These are phyloP conservation scores for Thera obeliscata DNA, from an alignment of 2,888 invertebrate genomes.

Conservation along the genomic window DNA sequence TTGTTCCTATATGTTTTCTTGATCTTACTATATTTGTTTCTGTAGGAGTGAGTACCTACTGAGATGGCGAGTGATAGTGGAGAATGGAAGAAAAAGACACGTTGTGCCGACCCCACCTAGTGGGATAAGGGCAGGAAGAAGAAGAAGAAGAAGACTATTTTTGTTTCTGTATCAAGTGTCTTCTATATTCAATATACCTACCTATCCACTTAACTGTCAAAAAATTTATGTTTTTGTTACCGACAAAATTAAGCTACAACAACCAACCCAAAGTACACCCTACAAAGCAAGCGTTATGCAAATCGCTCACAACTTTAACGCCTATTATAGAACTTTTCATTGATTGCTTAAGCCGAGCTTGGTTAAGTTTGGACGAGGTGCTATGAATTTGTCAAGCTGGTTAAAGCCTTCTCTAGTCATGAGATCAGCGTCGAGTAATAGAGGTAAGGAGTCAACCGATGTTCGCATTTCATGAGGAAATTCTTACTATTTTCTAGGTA, in stretches of 20 bases:
- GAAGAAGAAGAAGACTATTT: too few species aligned
- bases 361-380: conserved; percentile 56
- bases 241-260: background rate
- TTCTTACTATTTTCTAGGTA: too few species aligned
- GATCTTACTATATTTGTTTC: too few species aligned
- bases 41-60: too few species aligned
- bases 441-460: too few species aligned
- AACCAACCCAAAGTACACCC: conserved; percentile 7
- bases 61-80: too few species aligned
- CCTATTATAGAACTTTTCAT: conserved; percentile 57
- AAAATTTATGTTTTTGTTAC: background rate
- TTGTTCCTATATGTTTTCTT: too few species aligned
- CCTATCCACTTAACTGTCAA: background rate
- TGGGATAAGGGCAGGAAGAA: too few species aligned
- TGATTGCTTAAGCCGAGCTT: conserved; percentile 54
- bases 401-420: conserved; percentile 10
- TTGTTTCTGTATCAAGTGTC: too few species aligned
- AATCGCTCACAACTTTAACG: conserved; percentile 47
- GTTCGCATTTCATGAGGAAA: too few species aligned
- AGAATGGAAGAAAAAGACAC: too few species aligned
- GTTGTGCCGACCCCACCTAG: too few species aligned
- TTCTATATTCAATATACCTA: background rate
- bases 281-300: conserved; percentile 40
- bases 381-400: conserved; percentile 59
- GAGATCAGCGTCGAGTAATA: conserved; percentile 3